These are phyloP conservation scores for Trinectes maculatus DNA, from an alignment of 2,113 vertebrate genomes.

Conservation along the genomic window DNA sequence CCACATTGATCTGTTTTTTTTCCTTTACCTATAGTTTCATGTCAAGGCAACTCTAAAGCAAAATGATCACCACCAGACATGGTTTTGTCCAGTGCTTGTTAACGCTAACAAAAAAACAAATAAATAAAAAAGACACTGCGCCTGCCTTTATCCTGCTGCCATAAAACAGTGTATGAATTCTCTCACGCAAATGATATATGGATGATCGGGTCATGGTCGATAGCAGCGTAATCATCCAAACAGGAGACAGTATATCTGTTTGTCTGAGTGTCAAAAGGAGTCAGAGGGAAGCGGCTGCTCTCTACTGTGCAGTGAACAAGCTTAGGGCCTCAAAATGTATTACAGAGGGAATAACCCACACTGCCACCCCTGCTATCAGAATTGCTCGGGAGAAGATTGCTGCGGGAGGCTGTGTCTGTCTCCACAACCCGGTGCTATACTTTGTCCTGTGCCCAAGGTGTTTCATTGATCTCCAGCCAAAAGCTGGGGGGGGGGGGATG, in stretches of 20 bases:
- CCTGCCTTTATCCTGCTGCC: constrained; percentile 8
- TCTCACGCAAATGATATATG: constrained; percentile 53
- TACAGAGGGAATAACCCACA: constrained; percentile 71
- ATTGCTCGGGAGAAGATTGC: constrained; percentile 77
- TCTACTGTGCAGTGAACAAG: constrained; percentile 68
- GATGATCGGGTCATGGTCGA: constrained; percentile 69
- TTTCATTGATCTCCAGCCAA: constrained; percentile 71
- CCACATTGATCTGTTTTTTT: not conserved
- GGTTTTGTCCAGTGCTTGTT: constrained; percentile 5
- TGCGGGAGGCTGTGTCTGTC: constrained; percentile 72
- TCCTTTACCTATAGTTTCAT: constrained; percentile 18
- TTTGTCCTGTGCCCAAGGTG: constrained; percentile 73
- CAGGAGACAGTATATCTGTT: constrained; percentile 68
- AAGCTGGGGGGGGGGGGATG: too few relatives aligned
- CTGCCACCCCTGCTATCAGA: constrained; percentile 69
- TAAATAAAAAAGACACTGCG: not conserved
- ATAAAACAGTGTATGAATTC: constrained; percentile 40
- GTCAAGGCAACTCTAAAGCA: constrained; percentile 10
- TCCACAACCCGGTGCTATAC: constrained; percentile 65
- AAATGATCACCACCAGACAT: constrained; percentile 24
- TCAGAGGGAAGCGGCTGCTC: constrained; percentile 56
- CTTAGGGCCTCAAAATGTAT: constrained; percentile 65
- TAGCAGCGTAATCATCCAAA: constrained; percentile 71
- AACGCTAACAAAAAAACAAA: constrained; percentile 10
- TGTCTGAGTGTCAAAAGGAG: constrained; percentile 66